These are phyloP conservation scores for Acleris cristana DNA, from an alignment of 2,888 invertebrate species.

Conservation along the genomic window DNA sequence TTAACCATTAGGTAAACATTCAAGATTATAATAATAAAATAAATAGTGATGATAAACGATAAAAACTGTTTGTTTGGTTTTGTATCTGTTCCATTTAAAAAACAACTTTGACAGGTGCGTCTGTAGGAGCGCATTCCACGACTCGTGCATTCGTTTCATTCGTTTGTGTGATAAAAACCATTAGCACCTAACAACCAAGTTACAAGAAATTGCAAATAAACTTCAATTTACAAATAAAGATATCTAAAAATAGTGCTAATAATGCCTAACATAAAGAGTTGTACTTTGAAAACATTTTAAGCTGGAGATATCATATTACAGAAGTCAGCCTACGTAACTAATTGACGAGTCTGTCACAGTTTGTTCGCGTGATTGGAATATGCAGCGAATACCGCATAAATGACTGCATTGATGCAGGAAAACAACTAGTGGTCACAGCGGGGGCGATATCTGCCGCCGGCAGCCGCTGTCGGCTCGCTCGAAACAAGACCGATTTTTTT, in stretches of 20 bases:
- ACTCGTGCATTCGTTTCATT: background rate
- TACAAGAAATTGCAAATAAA: conserved; percentile 8
- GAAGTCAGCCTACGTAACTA: conserved; percentile 43
- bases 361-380: conserved; percentile 28
- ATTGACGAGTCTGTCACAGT: conserved; percentile 40
- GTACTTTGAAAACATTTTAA: conserved; percentile 38
- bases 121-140: conserved; percentile 31
- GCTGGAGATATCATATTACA: conserved; percentile 51
- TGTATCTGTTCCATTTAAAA: conserved; percentile 22
- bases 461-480: conserved; percentile 63
- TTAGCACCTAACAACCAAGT: conserved; percentile 11
- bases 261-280: conserved; percentile 37
- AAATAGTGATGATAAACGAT: conserved; percentile 24
- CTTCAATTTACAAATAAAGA: background rate
- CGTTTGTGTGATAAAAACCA: conserved; percentile 19
- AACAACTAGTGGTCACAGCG: conserved; percentile 53
- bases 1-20: conserved; percentile 24
- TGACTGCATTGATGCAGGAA: conserved; percentile 46
- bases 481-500: conserved; percentile 56
- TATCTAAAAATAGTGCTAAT: conserved; percentile 29
- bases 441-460: conserved; percentile 53
- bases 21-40: conserved; percentile 15
- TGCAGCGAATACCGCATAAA: conserved; percentile 34
- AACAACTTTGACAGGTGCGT: conserved; percentile 35
- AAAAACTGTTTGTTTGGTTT: conserved; percentile 28